A percentile compares a stretch with the other conserved stretches of the same genome.
Conservation (phyloP, 1,140 invertebrate genomes). For the Procambarus virginalis region DNA sequence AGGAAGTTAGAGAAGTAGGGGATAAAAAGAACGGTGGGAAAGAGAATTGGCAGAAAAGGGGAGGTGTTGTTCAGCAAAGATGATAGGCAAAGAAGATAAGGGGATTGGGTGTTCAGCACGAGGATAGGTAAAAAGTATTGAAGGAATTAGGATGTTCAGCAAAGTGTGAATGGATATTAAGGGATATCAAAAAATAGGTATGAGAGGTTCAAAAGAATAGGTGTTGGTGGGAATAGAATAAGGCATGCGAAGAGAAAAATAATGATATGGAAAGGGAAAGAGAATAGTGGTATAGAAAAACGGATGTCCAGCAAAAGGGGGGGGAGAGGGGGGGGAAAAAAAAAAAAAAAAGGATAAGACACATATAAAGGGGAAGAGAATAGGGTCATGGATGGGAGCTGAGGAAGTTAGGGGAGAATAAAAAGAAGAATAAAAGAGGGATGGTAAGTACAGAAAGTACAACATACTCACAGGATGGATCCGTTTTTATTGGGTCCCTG, state of each 20-base stretch:
- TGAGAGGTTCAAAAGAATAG: too few species aligned
- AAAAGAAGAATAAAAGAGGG: too few species aligned
- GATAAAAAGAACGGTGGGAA: not conserved
- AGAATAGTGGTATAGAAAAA: too few species aligned
- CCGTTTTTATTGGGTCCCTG: too few species aligned
- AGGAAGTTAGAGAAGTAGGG: not conserved
- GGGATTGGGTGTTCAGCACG: not conserved
- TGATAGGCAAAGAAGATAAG: not conserved
- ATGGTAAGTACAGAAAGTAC: too few species aligned
- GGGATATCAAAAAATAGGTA: not conserved
- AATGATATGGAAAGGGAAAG: too few species aligned
- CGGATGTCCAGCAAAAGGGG: not conserved
- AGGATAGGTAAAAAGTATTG: not conserved
- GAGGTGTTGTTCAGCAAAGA: not conserved
- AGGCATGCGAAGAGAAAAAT: too few species aligned
- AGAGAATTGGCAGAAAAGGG: not conserved
- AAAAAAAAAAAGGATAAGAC: not conserved
- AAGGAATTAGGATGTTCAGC: not conserved
- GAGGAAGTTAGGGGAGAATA: not conserved
- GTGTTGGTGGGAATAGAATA: too few species aligned
- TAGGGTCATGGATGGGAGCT: not conserved
- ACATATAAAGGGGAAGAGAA: not conserved
- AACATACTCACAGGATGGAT: too few species aligned
- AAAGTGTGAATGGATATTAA: not conserved
- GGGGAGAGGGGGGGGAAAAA: not conserved